Evolutionary conservation across 2,113 vertebrate species (phyloP).

Genomic region (Oncorhynchus mykiss): DNA sequence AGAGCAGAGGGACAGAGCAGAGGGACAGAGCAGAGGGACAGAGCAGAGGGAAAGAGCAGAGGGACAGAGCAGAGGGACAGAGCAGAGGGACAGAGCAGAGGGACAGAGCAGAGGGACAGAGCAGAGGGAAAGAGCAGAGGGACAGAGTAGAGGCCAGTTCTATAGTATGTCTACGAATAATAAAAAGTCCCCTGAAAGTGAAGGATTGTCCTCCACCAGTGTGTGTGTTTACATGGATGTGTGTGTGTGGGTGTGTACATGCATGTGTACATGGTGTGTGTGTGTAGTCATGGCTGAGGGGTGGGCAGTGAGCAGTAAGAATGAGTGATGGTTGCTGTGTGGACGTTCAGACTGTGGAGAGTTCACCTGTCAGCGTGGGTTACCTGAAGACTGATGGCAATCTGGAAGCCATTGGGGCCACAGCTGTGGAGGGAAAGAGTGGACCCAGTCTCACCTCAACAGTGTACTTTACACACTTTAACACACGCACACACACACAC

Average conservation of each 20-base stretch:
- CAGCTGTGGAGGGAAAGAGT: constrained; percentile 48
- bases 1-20: too few species aligned
- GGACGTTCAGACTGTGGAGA: constrained; percentile 61
- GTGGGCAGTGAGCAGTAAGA: constrained; percentile 37
- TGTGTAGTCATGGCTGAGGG: constrained; percentile 53
- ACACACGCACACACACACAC: too few species aligned
- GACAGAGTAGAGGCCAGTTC: too few species aligned
- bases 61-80: too few species aligned
- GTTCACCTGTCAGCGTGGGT: constrained; percentile 67
- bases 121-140: too few species aligned
- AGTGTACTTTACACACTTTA: background rate
- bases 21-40: too few species aligned
- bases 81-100: too few species aligned
- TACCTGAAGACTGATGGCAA: constrained; percentile 70
- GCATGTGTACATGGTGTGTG: constrained; percentile 13
- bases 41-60: too few species aligned
- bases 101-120: too few species aligned
- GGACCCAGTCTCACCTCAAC: background rate
- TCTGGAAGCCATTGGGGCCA: constrained; percentile 63
- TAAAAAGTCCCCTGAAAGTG: background rate
- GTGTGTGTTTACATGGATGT: background rate
- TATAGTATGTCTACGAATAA: background rate
- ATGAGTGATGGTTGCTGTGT: constrained; percentile 55
- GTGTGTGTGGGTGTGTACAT: background rate
- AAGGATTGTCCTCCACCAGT: background rate